Base-by-base conservation (phyloP, 2,888 invertebrate genomes). In the Mythimna ferrago region DNA sequence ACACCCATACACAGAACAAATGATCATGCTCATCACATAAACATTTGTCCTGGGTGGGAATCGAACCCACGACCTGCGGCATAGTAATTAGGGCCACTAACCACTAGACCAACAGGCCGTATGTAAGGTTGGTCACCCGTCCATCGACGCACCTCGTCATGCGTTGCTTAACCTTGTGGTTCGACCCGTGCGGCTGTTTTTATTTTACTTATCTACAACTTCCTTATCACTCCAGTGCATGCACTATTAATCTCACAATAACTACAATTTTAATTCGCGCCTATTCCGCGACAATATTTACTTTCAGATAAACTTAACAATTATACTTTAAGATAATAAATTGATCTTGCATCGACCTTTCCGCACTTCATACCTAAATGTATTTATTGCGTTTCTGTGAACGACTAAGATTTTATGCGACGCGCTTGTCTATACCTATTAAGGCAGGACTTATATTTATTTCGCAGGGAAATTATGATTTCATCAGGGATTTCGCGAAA, bases 331-430 rank as follows among this genome's bases (percentile, higher is more conserved):
- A 56, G 78, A 79, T 78, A 71, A 60, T 19, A 54, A n/a, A 78
- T 66, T 68, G 72, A 82, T 66, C 70, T 82, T 66, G 44, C 14
- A 57, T 51, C 35, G 83, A 83, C 83, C 85, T 85, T 80, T 75
- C 66, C 78, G 78, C 53, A 62, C 78, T 65, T 14, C 26, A 32
- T 21, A 32, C 19, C 53, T 51, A 10, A 51, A 73, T 73, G 82
- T 78, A 73, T 44, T 67, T 57, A 66, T 32, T 51, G 61, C 26
- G 61, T 67, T 76, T 81, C n/a, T 48, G 19, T 53, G 16, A 76
- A 63, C 10, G 19, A 69, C 35, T 19, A 4, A 21, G 21, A 35
- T 60, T 19, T 48, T 54, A 14, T 68, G 5, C 10, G 11, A 26
- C 19, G 41, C 9, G 26, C 7, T 9, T 2, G 21, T 38, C 6